Conservation (phyloP, 2,113 vertebrate genomes). For the Garra rufa region DNA sequence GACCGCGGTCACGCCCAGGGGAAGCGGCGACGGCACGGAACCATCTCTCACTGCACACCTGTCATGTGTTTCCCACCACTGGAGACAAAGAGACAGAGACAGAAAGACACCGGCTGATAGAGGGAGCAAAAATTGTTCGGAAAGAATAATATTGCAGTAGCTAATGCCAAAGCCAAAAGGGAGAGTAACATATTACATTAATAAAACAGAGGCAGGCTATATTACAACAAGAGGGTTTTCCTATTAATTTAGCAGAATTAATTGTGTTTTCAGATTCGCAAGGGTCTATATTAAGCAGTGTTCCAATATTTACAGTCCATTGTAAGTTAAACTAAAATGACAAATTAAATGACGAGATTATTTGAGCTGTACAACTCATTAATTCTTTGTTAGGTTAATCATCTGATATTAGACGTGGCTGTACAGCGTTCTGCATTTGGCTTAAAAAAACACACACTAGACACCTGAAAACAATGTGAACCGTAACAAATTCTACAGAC, state of each 20-base stretch:
- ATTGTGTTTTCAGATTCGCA: constrained; percentile 5
- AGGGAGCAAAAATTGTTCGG: constrained; percentile 2
- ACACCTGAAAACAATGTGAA: constrained; percentile 23
- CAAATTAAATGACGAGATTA: constrained; percentile 18
- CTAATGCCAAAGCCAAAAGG: not conserved
- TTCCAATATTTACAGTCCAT: constrained; percentile 16
- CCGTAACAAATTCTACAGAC: constrained; percentile 16
- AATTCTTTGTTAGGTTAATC: constrained; percentile 9
- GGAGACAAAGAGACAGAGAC: not conserved
- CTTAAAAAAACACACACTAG: not conserved
- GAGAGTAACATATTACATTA: not conserved
- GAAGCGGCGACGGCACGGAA: constrained; percentile 37
- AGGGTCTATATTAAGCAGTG: not conserved
- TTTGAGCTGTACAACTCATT: constrained; percentile 21
- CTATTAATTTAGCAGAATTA: constrained; percentile 7
- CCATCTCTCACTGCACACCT: constrained; percentile 36
- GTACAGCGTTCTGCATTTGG: not conserved
- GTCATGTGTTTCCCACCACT: constrained; percentile 19
- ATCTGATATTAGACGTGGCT: not conserved
- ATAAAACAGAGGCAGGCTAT: not conserved
- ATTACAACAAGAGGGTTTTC: not conserved
- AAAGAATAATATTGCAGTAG: not conserved
- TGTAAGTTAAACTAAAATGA: constrained; percentile 17
- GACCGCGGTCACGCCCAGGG: constrained; percentile 72
- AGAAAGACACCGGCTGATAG: not conserved